Conservation (phyloP, 2,113 vertebrate genomes). For the Nesogale talazaci region DNA sequence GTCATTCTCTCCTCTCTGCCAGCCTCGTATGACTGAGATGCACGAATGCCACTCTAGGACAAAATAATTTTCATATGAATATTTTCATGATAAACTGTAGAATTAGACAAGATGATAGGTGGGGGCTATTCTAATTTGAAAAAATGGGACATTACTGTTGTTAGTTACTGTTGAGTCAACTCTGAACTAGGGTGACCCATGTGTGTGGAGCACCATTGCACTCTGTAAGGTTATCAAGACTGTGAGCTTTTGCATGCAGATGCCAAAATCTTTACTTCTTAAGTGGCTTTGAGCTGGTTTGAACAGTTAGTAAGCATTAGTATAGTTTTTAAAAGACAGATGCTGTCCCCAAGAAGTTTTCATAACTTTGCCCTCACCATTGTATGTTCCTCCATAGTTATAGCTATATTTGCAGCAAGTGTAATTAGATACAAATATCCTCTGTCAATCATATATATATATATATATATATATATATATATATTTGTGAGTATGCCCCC, state of each 20-base stretch:
- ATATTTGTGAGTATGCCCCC: no score
- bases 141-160: background rate
- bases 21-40: background rate
- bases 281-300: background rate
- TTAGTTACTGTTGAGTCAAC: background rate
- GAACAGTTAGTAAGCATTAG: background rate
- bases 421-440: no score
- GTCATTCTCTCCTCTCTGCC: background rate
- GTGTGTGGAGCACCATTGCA: background rate
- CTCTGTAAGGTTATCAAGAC: background rate
- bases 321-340: constrained; percentile 37
- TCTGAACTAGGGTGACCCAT: background rate
- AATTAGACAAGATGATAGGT: background rate
- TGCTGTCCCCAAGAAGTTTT: no score
- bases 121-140: background rate
- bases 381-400: no score
- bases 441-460: no score
- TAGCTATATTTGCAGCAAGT: no score
- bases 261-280: no score
- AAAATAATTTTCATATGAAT: background rate
- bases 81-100: background rate
- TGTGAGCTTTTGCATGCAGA: background rate
- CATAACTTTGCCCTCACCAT: no score
- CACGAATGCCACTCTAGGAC: background rate
- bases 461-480: no score